Evolutionary conservation across 2,888 invertebrate species (phyloP).

Genomic region (Myopa testacea): DNA sequence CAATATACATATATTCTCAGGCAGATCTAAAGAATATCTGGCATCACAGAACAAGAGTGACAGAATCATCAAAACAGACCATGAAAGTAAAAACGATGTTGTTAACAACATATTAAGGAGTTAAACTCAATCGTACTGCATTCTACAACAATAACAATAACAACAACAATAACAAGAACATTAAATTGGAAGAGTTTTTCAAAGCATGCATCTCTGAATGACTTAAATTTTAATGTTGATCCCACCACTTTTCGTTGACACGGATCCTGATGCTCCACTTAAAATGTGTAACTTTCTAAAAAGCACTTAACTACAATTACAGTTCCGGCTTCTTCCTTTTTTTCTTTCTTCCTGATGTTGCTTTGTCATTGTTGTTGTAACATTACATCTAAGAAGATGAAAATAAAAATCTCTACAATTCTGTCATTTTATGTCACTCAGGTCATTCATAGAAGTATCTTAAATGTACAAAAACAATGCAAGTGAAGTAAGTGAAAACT

Average conservation of each 20-base stretch:
- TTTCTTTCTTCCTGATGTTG: background rate
- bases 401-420: background rate
- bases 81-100: background rate
- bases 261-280: constrained; percentile 7
- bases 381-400: background rate
- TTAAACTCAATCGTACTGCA: too few relatives aligned
- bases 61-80: background rate
- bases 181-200: too few relatives aligned
- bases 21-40: background rate
- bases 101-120: background rate
- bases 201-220: background rate
- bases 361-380: background rate
- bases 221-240: background rate
- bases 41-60: background rate
- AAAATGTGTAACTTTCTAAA: background rate
- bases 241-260: too few relatives aligned
- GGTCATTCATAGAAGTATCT: background rate
- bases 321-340: background rate
- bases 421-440: constrained; percentile 12
- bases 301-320: background rate
- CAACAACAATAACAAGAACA: too few relatives aligned
- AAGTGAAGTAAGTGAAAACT: background rate
- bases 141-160: too few relatives aligned
- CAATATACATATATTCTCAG: background rate
- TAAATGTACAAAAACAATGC: background rate